Conservation (phyloP, 2,797 vertebrate species). For the Bryconaethiops microstoma region DNA sequence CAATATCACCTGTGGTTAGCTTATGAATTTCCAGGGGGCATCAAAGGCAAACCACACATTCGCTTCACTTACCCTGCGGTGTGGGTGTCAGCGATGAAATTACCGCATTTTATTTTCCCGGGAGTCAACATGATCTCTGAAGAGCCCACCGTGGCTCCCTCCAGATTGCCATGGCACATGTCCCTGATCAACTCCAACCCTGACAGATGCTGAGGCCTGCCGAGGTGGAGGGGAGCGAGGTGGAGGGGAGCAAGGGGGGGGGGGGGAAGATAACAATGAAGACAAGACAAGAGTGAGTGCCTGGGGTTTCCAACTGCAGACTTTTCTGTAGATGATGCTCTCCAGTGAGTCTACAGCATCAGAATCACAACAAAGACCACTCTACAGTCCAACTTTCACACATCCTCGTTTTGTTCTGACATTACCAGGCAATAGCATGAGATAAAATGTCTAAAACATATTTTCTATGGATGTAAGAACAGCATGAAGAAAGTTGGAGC, state of each 20-base stretch:
- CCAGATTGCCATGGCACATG: constrained; percentile 86
- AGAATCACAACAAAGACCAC: background rate
- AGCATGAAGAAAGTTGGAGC: background rate
- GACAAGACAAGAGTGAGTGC: constrained; percentile 34
- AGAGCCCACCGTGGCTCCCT: constrained; percentile 89
- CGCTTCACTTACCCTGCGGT: constrained; percentile 90
- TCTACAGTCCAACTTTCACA: background rate
- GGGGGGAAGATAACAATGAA: constrained; percentile 41
- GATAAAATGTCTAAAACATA: background rate
- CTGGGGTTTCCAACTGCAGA: background rate
- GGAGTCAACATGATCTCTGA: constrained; percentile 88
- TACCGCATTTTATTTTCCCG: constrained; percentile 87
- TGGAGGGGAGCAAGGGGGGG: no score
- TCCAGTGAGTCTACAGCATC: background rate
- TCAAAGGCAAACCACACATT: background rate
- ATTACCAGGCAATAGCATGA: background rate
- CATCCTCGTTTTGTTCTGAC: background rate
- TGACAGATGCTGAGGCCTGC: constrained; percentile 93
- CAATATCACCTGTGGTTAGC: background rate
- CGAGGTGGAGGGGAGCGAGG: constrained; percentile 12
- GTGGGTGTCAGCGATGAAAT: constrained; percentile 87
- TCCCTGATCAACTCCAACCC: constrained; percentile 90
- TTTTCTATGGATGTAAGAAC: background rate
- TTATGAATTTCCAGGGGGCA: background rate
- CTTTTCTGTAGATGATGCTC: background rate